These are phyloP conservation scores for Spodoptera exigua DNA, from an alignment of 2,888 invertebrate species.

Conservation along the genomic window DNA sequence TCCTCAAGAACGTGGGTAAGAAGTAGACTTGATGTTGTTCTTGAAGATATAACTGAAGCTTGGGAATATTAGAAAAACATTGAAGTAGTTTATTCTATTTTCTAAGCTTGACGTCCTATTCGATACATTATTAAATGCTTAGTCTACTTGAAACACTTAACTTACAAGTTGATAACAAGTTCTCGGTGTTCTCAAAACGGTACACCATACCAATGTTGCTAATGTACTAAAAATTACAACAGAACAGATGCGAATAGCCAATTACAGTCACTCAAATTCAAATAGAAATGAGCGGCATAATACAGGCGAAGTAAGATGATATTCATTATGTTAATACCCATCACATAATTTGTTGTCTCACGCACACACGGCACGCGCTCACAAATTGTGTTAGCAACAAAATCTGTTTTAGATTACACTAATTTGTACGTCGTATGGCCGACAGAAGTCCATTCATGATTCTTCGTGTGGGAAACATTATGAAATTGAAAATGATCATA, in stretches of 20 bases:
- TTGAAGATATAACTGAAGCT: too few relatives aligned
- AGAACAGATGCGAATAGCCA: conserved; percentile 48
- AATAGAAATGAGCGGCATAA: conserved; percentile 49
- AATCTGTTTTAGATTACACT: conserved; percentile 87
- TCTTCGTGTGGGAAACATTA: conserved; percentile 85
- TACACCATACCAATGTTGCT: conserved; percentile 35
- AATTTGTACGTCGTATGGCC: conserved; percentile 78
- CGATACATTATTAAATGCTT: too few relatives aligned
- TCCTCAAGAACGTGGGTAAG: conserved; percentile 6
- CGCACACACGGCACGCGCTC: conserved; percentile 72
- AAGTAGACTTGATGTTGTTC: too few relatives aligned
- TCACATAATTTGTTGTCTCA: conserved; percentile 73
- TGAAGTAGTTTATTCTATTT: too few relatives aligned
- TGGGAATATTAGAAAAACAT: too few relatives aligned
- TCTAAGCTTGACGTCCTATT: too few relatives aligned
- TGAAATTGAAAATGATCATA: conserved; percentile 89
- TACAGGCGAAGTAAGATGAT: conserved; percentile 57
- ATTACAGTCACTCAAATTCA: conserved; percentile 56
- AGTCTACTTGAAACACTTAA: too few relatives aligned
- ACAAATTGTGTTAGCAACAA: conserved; percentile 71
- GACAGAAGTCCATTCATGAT: conserved; percentile 78
- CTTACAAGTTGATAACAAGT: too few relatives aligned
- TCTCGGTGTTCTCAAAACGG: background rate
- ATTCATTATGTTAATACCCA: conserved; percentile 71
- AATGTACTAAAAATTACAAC: conserved; percentile 53